phyloP scores from a whole-genome alignment of 2,113 vertebrate genomes.

The Halcyon senegalensis region DNA sequence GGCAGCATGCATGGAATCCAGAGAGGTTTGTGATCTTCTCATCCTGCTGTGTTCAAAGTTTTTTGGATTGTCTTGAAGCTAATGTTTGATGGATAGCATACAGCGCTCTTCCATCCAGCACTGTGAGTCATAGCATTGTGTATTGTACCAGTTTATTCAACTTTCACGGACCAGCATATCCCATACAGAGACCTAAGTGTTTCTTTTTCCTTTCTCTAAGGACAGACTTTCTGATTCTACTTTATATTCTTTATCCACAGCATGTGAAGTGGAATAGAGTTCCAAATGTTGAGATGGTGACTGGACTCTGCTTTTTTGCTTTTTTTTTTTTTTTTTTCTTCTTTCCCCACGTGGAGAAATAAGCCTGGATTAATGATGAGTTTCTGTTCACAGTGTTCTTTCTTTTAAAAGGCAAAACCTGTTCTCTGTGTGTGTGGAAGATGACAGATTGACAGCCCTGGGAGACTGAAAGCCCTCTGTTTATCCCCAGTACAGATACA shows the following conservation, averaged over 20 bases:
- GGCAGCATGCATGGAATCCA: constrained; percentile 9
- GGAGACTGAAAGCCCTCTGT: constrained; percentile 49
- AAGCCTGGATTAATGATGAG: constrained; percentile 57
- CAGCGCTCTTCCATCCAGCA: constrained; percentile 39
- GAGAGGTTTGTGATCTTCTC: constrained; percentile 49
- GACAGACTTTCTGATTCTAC: constrained; percentile 42
- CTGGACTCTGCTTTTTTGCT: neutral
- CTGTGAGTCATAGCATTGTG: constrained; percentile 70
- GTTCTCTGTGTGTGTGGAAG: neutral
- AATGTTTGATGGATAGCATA: constrained; percentile 63
- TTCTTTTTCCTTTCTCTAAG: constrained; percentile 56
- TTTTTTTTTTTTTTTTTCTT: neutral
- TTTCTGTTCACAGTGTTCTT: constrained; percentile 58
- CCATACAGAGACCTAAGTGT: constrained; percentile 58
- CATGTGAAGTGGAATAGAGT: constrained; percentile 49
- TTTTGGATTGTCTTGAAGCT: constrained; percentile 52
- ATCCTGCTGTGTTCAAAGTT: constrained; percentile 72
- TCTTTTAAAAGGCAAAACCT: constrained; percentile 67
- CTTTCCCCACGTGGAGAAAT: neutral
- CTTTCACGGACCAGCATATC: constrained; percentile 48
- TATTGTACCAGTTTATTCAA: constrained; percentile 64
- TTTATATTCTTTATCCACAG: constrained; percentile 45
- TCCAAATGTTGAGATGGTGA: constrained; percentile 44
- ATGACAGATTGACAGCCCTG: constrained; percentile 62
- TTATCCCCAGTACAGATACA: constrained; percentile 35